Conservation (phyloP, 2,113 vertebrate species). For the Leptobrachium ailaonicum region DNA sequence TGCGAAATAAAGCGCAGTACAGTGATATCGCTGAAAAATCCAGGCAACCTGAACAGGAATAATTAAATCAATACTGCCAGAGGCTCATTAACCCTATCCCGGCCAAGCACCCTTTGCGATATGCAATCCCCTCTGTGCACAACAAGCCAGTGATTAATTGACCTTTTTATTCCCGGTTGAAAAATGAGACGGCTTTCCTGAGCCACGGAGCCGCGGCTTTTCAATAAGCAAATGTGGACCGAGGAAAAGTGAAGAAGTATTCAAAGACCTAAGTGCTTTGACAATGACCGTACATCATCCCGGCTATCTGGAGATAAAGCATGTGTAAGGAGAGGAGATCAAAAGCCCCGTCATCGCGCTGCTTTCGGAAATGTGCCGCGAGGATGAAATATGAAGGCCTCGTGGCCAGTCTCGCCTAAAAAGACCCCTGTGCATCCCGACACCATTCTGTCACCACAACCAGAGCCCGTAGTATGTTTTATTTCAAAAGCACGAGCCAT, state of each 20-base stretch:
- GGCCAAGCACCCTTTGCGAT: background rate
- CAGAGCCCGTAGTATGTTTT: too few species aligned
- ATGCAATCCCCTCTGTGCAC: background rate
- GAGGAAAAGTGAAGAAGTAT: constrained; percentile 24
- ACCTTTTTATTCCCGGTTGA: background rate
- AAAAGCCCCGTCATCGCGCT: background rate
- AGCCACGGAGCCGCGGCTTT: constrained; percentile 1
- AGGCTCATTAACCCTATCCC: background rate
- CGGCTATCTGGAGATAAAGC: constrained; percentile 31
- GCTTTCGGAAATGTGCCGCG: background rate
- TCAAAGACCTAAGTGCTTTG: constrained; percentile 35
- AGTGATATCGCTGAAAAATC: background rate
- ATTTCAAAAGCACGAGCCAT: too few species aligned
- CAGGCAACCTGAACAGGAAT: background rate
- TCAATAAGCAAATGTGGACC: constrained; percentile 34
- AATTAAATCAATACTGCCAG: background rate
- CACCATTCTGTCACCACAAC: too few species aligned
- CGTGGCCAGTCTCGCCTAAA: background rate
- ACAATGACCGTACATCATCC: constrained; percentile 39
- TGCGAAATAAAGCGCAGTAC: too few species aligned
- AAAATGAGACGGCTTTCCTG: background rate
- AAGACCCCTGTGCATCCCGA: too few species aligned
- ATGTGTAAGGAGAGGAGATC: constrained; percentile 23
- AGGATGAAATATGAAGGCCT: background rate
- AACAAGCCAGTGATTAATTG: constrained; percentile 17